These are phyloP conservation scores for Gallinago stenura DNA, from an alignment of 2,797 vertebrate genomes.

Conservation along the genomic window DNA sequence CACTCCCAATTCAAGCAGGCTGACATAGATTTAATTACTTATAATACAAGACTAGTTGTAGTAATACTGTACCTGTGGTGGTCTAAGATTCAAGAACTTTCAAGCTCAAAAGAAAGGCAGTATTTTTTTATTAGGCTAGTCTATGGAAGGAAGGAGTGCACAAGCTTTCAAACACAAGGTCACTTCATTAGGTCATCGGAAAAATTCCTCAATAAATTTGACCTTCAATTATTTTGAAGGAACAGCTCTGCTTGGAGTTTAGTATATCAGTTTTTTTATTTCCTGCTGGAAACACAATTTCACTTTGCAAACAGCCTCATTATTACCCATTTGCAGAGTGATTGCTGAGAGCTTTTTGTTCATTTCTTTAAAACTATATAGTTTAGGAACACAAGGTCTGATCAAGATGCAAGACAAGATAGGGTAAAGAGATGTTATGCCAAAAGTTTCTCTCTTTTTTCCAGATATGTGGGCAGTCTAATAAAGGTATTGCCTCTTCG, in stretches of 20 bases:
- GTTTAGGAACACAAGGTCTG: conserved; percentile 7
- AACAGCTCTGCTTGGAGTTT: not conserved
- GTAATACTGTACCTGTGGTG: not conserved
- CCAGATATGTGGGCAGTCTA: not conserved
- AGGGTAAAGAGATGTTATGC: not conserved
- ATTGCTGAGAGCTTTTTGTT: conserved; percentile 15
- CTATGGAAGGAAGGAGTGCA: not conserved
- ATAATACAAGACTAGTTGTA: conserved; percentile 25
- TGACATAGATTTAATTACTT: conserved; percentile 67
- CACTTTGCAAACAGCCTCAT: conserved; percentile 29
- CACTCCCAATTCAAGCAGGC: conserved; percentile 58
- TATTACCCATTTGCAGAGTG: conserved; percentile 34
- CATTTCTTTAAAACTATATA: not conserved
- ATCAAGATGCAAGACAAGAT: conserved; percentile 9
- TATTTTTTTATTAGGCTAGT: not conserved
- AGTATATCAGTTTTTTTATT: conserved; percentile 9
- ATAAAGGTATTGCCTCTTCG: conserved; percentile 26
- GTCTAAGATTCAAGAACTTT: not conserved
- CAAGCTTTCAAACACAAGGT: not conserved
- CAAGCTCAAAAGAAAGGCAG: not conserved
- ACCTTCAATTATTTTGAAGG: conserved; percentile 8
- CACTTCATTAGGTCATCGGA: not conserved
- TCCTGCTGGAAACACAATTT: conserved; percentile 47
- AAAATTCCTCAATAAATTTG: not conserved
- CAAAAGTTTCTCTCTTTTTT: not conserved